A percentile compares a stretch with the other conserved stretches of the same genome.
Conservation (phyloP, 2,113 vertebrate species). For the Calypte anna region DNA sequence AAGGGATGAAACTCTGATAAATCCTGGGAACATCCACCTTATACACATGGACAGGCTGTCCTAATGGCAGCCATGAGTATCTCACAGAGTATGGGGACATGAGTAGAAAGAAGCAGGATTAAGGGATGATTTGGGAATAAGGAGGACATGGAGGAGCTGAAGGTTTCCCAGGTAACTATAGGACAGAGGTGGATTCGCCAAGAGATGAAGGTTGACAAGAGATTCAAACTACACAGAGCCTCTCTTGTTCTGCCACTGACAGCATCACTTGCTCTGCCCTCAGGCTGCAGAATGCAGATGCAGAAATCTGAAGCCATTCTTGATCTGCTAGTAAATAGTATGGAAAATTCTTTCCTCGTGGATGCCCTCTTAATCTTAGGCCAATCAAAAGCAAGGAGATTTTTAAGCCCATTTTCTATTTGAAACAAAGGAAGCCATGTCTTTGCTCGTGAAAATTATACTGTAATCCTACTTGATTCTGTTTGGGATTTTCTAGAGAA, state of each 20-base stretch:
- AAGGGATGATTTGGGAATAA: background rate
- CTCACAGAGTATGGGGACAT: background rate
- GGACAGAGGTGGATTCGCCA: background rate
- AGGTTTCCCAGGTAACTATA: background rate
- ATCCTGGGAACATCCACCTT: fast-evolving
- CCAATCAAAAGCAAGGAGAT: background rate
- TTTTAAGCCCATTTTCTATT: background rate
- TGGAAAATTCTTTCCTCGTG: background rate
- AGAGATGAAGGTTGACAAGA: background rate
- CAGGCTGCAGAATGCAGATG: background rate
- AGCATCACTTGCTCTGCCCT: background rate
- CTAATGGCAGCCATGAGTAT: background rate
- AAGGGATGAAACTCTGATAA: background rate
- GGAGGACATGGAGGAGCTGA: background rate
- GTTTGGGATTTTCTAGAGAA: background rate
- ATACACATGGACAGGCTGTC: background rate
- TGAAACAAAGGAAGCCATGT: background rate
- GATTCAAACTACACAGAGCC: fast-evolving
- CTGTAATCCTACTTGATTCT: background rate
- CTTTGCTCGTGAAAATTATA: background rate
- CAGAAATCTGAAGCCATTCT: background rate
- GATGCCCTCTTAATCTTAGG: background rate
- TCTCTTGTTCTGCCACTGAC: fast-evolving
- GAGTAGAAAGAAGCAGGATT: background rate
- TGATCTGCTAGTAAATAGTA: background rate